Evolutionary conservation across 2,888 invertebrate species (phyloP).

Genomic region (Pegoplata infirma): DNA sequence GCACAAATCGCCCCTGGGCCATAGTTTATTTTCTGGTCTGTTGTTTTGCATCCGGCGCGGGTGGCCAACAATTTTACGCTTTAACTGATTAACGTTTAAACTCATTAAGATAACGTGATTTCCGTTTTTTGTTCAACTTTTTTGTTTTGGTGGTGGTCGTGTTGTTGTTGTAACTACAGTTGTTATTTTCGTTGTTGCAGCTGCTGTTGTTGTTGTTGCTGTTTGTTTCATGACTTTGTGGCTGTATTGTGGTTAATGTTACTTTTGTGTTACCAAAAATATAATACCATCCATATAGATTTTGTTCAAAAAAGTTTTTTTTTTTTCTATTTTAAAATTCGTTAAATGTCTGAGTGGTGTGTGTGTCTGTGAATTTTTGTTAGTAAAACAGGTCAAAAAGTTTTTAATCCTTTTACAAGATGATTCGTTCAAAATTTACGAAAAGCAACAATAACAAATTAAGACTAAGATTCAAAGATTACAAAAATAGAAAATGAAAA

Average conservation of each 20-base stretch:
- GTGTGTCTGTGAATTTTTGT: too few species aligned
- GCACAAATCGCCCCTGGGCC: too few species aligned
- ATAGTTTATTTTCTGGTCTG: not conserved
- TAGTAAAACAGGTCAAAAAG: slow-evolving; percentile 43
- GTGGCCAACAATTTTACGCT: slow-evolving; percentile 59
- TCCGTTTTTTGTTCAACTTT: slow-evolving; percentile 53
- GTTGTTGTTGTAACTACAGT: slow-evolving; percentile 6
- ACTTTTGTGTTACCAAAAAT: slow-evolving; percentile 7
- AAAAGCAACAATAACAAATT: not conserved
- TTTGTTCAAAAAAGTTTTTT: slow-evolving; percentile 22
- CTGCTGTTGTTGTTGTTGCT: slow-evolving; percentile 4
- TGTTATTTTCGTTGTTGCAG: slow-evolving; percentile 5
- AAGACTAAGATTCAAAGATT: not conserved
- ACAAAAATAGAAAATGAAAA: not conserved
- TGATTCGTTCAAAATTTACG: not conserved
- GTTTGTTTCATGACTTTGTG: slow-evolving; percentile 27
- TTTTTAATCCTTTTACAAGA: slow-evolving; percentile 23
- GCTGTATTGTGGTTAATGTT: not conserved
- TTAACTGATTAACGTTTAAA: slow-evolving; percentile 69
- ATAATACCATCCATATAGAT: slow-evolving; percentile 2
- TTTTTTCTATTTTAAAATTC: slow-evolving; percentile 7
- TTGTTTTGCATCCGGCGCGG: slow-evolving; percentile 48
- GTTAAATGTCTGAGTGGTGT: too few species aligned
- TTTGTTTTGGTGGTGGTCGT: not conserved
- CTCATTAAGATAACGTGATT: slow-evolving; percentile 76